Evolutionary conservation across 2,113 vertebrate genomes (phyloP), one percentile per base, ranked within the genome.

Genomic region (Laticauda colubrina): DNA sequence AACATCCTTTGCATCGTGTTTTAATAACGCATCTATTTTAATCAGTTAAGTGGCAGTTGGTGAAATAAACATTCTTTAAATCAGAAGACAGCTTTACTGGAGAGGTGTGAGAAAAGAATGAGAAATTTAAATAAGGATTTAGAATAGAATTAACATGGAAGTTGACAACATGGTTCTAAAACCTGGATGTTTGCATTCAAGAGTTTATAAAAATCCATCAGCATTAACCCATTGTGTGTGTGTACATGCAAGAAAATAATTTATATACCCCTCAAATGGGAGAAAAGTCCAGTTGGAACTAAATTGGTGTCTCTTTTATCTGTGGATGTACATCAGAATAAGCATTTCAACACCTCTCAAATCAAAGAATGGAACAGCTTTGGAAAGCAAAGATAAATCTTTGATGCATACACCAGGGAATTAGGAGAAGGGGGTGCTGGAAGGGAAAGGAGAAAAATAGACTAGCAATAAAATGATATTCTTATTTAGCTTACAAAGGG

Each of bases 311-410:
- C 3, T 95, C 75, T 3, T 51, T 91, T 1, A 34, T 87, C 87
- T 56, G 24, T 86, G 48, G 11, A 5, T 5, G 4, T 34, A 54
- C 89, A 39, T 0, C 1, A 12, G 75, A 90, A 94, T 15, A 3
- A 43, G 89, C 53, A 90, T 92, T 18, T 55, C 61, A 94, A 89
- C 92, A 34, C 1, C 15, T 87, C 91, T 48, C 89, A n/a, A 89
- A 51, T 91, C 94, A 56, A 53, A 92, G 51, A 10, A 69, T 89
- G 59, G 69, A 89, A 45, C 24, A 34, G 15, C 56, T 89, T 89
- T 95, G 94, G 94, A 51, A 51, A 94, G 94, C 20, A 91, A 94
- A 95, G 90, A 89, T 57, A 94, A 96, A 93, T 88, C 26, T 48
- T 45, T 89, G 91, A 96, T 93, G 85, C 95, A 87, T 91, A 91